Evolutionary conservation across 2,113 vertebrate genomes (phyloP).

Genomic region (Rhegmatorhina hoffmannsi): DNA sequence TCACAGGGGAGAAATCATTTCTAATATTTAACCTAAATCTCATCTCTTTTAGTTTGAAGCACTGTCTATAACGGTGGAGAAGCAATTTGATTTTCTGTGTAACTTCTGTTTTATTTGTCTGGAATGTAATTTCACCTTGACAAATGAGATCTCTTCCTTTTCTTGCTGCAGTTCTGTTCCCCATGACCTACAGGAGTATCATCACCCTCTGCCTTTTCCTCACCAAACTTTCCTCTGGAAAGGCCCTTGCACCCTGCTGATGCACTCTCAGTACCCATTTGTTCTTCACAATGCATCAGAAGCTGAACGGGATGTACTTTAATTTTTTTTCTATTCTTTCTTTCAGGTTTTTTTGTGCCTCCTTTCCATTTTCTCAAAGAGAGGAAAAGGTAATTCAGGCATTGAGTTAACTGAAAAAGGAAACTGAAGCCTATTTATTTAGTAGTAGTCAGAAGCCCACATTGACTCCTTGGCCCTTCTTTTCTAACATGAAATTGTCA

Average conservation of each 20-base stretch:
- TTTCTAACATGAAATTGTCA: neutral
- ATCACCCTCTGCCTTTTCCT: neutral
- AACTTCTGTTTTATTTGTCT: neutral
- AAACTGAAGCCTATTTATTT: neutral
- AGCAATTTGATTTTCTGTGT: neutral
- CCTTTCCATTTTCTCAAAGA: neutral
- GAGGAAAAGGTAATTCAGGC: neutral
- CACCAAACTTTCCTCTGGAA: neutral
- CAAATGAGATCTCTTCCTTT: neutral
- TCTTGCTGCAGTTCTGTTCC: neutral
- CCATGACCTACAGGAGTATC: neutral
- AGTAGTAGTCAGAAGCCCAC: neutral
- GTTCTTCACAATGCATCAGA: neutral
- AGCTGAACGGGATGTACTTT: neutral
- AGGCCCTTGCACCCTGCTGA: neutral
- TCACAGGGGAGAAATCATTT: accelerated
- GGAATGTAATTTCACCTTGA: neutral
- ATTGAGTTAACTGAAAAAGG: neutral
- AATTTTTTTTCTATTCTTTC: too few species aligned
- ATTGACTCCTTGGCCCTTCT: neutral
- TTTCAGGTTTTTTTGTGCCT: neutral
- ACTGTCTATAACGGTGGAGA: too few species aligned
- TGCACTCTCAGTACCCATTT: neutral
- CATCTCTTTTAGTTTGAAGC: neutral
- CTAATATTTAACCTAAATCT: neutral